Percentiles rank a stretch among this genome's conserved stretches.
These are phyloP conservation scores for Zosterops borbonicus DNA, from an alignment of 2,113 vertebrate species.

Conservation along the genomic window DNA sequence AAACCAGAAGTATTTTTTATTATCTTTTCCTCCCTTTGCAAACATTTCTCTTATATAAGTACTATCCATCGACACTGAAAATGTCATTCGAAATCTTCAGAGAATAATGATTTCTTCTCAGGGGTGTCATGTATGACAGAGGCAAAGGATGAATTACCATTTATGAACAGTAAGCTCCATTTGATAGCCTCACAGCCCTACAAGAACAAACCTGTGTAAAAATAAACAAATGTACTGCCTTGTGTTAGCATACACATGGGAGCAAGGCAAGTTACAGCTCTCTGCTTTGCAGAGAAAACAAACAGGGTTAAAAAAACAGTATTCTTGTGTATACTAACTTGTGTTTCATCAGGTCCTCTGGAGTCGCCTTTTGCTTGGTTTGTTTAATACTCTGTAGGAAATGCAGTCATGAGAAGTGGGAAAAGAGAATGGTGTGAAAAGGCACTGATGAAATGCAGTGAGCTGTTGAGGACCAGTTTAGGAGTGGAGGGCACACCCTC, in stretches of 20 bases:
- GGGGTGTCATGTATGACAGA: not conserved
- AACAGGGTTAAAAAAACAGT: not conserved
- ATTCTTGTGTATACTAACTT: not conserved
- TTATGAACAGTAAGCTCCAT: constrained; percentile 21
- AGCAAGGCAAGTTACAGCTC: constrained; percentile 1
- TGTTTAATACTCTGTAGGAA: not conserved
- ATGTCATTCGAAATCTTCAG: not conserved
- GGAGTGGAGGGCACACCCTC: not conserved
- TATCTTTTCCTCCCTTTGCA: constrained; percentile 1
- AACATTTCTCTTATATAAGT: constrained; percentile 7
- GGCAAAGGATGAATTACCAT: not conserved
- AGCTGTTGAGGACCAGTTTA: not conserved
- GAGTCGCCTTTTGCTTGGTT: not conserved
- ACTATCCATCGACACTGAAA: not conserved
- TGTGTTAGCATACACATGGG: not conserved
- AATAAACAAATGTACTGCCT: constrained; percentile 20
- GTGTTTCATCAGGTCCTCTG: not conserved
- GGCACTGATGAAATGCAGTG: not conserved
- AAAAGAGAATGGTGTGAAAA: not conserved
- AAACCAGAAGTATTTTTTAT: constrained; percentile 22
- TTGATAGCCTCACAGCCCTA: constrained; percentile 9
- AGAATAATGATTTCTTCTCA: constrained; percentile 26
- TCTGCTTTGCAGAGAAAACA: constrained; percentile 12
- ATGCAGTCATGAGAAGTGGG: not conserved
- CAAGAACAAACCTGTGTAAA: not conserved